Evolutionary conservation across 2,797 vertebrate genomes (phyloP).

Genomic region (Scleropages formosus): DNA sequence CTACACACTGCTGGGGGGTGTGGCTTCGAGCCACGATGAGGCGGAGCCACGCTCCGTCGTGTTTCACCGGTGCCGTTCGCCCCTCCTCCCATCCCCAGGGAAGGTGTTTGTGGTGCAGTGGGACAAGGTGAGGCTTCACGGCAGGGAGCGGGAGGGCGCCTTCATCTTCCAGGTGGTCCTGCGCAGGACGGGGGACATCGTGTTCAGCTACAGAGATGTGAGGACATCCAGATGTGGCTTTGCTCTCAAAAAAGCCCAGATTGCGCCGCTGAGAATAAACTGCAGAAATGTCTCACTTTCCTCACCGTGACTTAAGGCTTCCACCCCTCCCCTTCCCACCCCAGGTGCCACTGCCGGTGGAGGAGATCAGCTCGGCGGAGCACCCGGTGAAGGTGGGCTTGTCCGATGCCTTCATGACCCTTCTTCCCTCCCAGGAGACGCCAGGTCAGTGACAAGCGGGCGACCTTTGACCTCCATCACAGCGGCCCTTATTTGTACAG

Average conservation of each 20-base stretch:
- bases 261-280: too few relatives aligned
- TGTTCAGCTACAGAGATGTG: constrained; percentile 89
- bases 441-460: constrained; percentile 67
- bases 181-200: constrained; percentile 78
- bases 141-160: constrained; percentile 76
- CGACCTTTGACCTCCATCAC: background rate
- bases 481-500: too few relatives aligned
- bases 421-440: constrained; percentile 61
- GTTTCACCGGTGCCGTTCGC: background rate
- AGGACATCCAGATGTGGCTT: constrained; percentile 33
- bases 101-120: constrained; percentile 89
- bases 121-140: constrained; percentile 87
- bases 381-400: constrained; percentile 93
- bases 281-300: background rate
- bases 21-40: background rate
- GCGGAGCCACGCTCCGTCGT: background rate
- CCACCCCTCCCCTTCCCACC: background rate
- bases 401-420: constrained; percentile 90
- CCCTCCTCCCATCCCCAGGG: constrained; percentile 60
- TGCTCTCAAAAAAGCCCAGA: background rate
- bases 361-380: constrained; percentile 80
- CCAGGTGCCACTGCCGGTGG: constrained; percentile 82
- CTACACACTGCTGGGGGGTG: background rate
- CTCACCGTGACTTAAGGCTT: background rate
- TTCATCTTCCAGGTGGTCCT: constrained; percentile 91